These are phyloP conservation scores for Sciurus carolinensis DNA, from an alignment of 2,797 vertebrate genomes.

Conservation along the genomic window DNA sequence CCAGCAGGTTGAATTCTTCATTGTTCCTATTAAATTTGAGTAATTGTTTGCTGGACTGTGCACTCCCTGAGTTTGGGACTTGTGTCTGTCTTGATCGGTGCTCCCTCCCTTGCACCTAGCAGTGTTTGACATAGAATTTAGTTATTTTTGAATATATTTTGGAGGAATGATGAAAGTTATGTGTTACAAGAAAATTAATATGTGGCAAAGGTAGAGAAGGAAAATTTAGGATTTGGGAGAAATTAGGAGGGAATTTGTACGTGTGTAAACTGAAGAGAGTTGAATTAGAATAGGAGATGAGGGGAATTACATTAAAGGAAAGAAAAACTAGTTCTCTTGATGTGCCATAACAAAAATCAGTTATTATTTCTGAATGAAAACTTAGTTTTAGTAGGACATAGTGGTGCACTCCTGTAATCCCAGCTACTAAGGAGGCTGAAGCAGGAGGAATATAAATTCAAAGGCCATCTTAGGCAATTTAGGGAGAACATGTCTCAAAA, in stretches of 20 bases:
- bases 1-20: not conserved
- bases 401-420: no score
- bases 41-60: not conserved
- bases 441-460: not conserved
- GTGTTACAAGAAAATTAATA: slow-evolving; percentile 31
- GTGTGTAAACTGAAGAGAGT: not conserved
- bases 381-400: not conserved
- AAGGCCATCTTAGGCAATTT: not conserved
- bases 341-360: not conserved
- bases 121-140: not conserved
- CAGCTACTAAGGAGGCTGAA: no score
- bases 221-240: slow-evolving; percentile 35
- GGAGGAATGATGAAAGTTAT: slow-evolving; percentile 26
- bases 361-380: slow-evolving; percentile 14
- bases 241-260: not conserved
- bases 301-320: slow-evolving; percentile 1
- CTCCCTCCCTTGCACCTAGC: not conserved
- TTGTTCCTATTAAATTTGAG: not conserved
- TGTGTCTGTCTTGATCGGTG: not conserved
- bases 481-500: no score
- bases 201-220: not conserved
- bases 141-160: slow-evolving; percentile 38
- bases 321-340: slow-evolving; percentile 50
- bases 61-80: not conserved
- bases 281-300: not conserved